Base-by-base conservation (phyloP, 1,140 invertebrate genomes). In the Anastrepha obliqua region DNA sequence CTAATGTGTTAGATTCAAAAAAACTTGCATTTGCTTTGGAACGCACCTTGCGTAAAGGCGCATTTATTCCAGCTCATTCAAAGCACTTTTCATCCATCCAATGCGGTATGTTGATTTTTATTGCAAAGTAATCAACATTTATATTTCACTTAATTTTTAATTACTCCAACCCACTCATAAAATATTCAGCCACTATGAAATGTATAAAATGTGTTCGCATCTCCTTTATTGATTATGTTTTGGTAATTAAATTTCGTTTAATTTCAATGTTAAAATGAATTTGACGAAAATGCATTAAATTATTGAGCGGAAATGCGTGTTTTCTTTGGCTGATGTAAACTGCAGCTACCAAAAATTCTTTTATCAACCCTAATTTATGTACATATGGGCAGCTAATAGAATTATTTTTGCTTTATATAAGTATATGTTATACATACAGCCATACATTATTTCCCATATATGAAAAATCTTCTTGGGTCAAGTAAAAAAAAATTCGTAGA, bases 171-270 rank as follows among this genome's bases (percentile, higher is more conserved):
- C 17, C 74, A 29, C n/a, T 55, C 74, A 55, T 81, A 81, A 81
- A 81, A 81, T 81, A 81, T 55, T 13, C 74, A 81, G 20, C n/a
- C 51, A 81, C 29, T 81, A n/a, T 29, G 55, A 81, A 29, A 29
- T 29, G 29, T 81, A 81, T 7, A 81, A 81, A 58, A 1, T 81
- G 15, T 29, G 42, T 51, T 51, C n/a, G 47, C 44, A 81, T 81
- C 13, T 20, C 17, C 20, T 3, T 81, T 81, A 55, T 81, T 55
- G 74, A 81, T 81, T 55, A 55, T 29, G 51, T 81, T 81, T 55
- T 58, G 47, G 44, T 81, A 51, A 81, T 81, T 81, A 81, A 81
- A 81, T 81, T 81, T 81, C 20, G 42, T 81, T 55, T 55, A 55
- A 55, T 81, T 81, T 81, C 51, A 55, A 13, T 81, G 47, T 81